Evolutionary conservation across 2,797 vertebrate species (phyloP).

Genomic region (Oreonectes daqikongensis): DNA sequence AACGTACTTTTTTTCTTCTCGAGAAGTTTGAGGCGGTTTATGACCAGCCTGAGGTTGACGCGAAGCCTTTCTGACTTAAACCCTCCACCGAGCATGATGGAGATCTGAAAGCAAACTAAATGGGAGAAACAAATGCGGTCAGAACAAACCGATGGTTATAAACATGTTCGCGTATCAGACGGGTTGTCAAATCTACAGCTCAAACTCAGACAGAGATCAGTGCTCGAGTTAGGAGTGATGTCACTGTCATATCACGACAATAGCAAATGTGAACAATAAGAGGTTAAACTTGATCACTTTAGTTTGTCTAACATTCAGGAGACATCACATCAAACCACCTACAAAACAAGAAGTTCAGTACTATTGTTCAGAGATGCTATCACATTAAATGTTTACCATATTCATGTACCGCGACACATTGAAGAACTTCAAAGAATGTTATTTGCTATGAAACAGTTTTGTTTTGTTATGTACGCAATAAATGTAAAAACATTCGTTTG

Average conservation of each 20-base stretch:
- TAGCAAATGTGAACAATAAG: background rate
- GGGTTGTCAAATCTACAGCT: background rate
- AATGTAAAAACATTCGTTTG: background rate
- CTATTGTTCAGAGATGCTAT: background rate
- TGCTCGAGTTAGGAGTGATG: background rate
- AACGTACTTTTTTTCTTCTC: constrained; percentile 98
- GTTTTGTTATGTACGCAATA: background rate
- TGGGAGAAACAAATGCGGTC: background rate
- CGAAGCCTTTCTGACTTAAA: constrained; percentile 93
- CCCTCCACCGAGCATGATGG: constrained; percentile 88
- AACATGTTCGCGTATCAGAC: background rate
- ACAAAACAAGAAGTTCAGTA: background rate
- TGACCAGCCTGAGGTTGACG: constrained; percentile 94
- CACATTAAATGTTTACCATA: background rate
- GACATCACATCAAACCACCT: background rate
- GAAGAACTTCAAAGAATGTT: too few relatives aligned
- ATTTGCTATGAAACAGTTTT: too few relatives aligned
- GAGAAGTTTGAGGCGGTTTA: constrained; percentile 94
- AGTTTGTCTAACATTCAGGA: background rate
- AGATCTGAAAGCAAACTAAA: constrained; percentile 9
- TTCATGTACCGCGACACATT: background rate
- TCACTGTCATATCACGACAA: background rate
- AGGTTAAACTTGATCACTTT: background rate
- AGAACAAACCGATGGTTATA: background rate
- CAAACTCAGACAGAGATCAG: background rate